These are phyloP conservation scores for Drosophila rhopaloa DNA, from an alignment of 1,140 invertebrate genomes.

Conservation along the genomic window DNA sequence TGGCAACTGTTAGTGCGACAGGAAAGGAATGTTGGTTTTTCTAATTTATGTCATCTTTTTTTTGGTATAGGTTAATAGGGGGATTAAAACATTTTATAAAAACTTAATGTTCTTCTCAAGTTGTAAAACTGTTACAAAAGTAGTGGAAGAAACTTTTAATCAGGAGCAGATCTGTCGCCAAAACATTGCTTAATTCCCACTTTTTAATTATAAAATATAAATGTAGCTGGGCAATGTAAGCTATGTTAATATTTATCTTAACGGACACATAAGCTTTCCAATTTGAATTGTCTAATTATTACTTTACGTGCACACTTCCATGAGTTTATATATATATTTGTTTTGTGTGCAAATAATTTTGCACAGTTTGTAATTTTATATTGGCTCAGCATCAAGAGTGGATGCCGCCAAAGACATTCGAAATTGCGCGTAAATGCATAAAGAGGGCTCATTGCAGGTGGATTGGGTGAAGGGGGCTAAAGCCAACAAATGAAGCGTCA, in stretches of 20 bases:
- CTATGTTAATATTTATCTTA: no score
- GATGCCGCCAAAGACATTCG: slow-evolving; percentile 4
- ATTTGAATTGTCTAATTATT: no score
- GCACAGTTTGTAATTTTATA: slow-evolving; percentile 40
- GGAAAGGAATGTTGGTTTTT: background rate
- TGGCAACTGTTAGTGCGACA: slow-evolving; percentile 12
- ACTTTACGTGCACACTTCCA: no score
- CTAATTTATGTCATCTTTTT: background rate
- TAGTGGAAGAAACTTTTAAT: background rate
- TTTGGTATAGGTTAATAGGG: background rate
- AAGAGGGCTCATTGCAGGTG: slow-evolving; percentile 1
- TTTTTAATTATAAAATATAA: no score
- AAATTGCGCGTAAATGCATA: slow-evolving; percentile 30
- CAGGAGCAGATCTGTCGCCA: no score
- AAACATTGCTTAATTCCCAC: no score
- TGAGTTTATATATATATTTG: slow-evolving; percentile 3
- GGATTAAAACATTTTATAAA: background rate
- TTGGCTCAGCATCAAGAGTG: slow-evolving; percentile 34
- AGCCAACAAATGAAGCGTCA: slow-evolving; percentile 33
- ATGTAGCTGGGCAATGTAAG: no score
- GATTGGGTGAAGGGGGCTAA: background rate
- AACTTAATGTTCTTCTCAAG: background rate
- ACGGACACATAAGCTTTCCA: no score
- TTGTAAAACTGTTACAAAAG: background rate
- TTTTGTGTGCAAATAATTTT: slow-evolving; percentile 27